phyloP scores from a whole-genome alignment of 2,797 vertebrate genomes.

The Anolis apletophallus region DNA sequence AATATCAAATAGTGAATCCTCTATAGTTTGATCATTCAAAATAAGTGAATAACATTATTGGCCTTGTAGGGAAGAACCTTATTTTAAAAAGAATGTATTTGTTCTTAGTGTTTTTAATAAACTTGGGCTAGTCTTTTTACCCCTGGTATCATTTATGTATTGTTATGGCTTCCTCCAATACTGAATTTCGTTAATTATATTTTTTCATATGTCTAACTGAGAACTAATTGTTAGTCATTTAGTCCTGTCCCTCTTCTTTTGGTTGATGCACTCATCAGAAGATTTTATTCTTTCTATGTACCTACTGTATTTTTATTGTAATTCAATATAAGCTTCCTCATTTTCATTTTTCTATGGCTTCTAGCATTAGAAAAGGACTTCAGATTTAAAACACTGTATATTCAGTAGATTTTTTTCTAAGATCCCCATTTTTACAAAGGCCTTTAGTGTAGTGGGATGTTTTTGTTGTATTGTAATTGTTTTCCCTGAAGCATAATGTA shows the following conservation, averaged over 20 bases:
- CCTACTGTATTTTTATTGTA: slow-evolving; percentile 45
- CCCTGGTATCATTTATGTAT: neutral
- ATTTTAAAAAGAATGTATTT: neutral
- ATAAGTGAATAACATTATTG: slow-evolving; percentile 16
- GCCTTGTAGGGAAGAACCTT: too few relatives aligned
- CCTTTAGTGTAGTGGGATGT: slow-evolving; percentile 54
- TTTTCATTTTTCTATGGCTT: neutral
- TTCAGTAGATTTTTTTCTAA: slow-evolving; percentile 48
- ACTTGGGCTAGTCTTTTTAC: slow-evolving; percentile 6
- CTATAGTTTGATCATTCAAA: slow-evolving; percentile 8
- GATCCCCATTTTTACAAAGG: slow-evolving; percentile 58
- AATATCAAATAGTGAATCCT: neutral
- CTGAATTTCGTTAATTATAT: slow-evolving; percentile 3
- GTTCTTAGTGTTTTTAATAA: neutral
- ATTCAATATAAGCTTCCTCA: neutral
- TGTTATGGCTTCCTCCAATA: neutral
- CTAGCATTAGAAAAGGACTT: neutral
- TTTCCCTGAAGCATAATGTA: slow-evolving; percentile 69
- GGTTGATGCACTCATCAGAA: slow-evolving; percentile 38
- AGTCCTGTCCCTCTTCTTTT: slow-evolving; percentile 2
- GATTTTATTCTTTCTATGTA: slow-evolving; percentile 62
- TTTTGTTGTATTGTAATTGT: slow-evolving; percentile 69
- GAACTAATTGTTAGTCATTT: slow-evolving; percentile 15
- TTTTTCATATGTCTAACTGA: slow-evolving; percentile 30
- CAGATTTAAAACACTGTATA: slow-evolving; percentile 27